Percentiles rank a stretch among this genome's conserved stretches.
phyloP scores from a whole-genome alignment of 2,113 vertebrate species.

The Antechinus stuartii region DNA sequence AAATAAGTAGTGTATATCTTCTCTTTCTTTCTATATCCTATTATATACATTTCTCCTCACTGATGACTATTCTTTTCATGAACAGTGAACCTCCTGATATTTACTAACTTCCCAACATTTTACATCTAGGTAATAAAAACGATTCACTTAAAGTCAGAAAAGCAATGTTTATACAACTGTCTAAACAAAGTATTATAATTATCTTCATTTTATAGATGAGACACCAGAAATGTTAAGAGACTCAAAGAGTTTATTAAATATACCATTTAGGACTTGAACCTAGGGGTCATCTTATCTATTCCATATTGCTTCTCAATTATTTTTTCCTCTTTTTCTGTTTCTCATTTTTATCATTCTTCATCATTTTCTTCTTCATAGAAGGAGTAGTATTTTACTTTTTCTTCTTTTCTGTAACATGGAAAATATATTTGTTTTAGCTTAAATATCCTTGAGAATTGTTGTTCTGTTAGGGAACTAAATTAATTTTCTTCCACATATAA shows the following conservation, averaged over 20 bases:
- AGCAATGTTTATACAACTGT: too few relatives aligned
- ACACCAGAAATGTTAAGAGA: background rate
- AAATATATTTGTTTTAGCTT: background rate
- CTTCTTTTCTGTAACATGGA: background rate
- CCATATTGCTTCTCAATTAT: background rate
- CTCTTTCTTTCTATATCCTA: too few relatives aligned
- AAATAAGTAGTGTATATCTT: too few relatives aligned
- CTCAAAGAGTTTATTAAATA: background rate
- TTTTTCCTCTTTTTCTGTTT: background rate
- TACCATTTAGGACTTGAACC: background rate
- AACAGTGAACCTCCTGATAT: too few relatives aligned
- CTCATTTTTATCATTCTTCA: background rate
- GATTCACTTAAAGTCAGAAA: too few relatives aligned
- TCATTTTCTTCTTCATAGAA: background rate
- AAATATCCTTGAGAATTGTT: background rate
- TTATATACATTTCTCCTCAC: too few relatives aligned
- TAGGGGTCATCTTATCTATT: background rate
- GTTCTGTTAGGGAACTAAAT: background rate
- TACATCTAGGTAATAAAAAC: too few relatives aligned
- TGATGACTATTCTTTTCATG: too few relatives aligned
- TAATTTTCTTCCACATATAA: background rate
- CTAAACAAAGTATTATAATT: too few relatives aligned
- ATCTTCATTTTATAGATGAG: background rate
- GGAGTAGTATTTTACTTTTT: background rate
- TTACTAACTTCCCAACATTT: too few relatives aligned